phyloP scores from a whole-genome alignment of 1,140 invertebrate species.

The Drosophila orena region DNA sequence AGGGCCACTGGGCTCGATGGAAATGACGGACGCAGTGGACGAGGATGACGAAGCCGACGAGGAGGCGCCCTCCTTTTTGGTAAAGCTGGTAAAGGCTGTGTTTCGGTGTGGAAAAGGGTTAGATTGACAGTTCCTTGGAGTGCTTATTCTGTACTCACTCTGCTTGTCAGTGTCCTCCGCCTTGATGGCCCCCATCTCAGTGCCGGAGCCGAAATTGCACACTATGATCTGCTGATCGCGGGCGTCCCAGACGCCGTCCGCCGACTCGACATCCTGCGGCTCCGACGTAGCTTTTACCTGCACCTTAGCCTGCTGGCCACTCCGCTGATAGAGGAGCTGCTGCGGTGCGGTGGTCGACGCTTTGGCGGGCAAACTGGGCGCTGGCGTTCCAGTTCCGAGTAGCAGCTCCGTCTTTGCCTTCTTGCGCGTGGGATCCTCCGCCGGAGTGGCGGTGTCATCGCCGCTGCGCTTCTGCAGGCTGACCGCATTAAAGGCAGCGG shows the following conservation, averaged over 20 bases:
- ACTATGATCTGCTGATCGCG: constrained; percentile 69
- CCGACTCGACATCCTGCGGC: constrained; percentile 16
- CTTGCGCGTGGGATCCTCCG: constrained; percentile 62
- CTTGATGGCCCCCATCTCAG: constrained; percentile 65
- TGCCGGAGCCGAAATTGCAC: constrained; percentile 42
- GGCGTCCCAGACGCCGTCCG: constrained; percentile 42
- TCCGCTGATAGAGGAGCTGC: constrained; percentile 13
- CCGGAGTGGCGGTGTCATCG: constrained; percentile 35
- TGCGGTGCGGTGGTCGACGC: constrained; percentile 32
- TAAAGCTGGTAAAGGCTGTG: constrained; percentile 67
- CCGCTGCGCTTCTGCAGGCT: constrained; percentile 70
- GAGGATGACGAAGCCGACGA: constrained; percentile 63
- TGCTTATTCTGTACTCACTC: constrained; percentile 40
- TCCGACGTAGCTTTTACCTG: constrained; percentile 16
- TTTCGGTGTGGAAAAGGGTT: neutral
- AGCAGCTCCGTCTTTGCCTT: constrained; percentile 68
- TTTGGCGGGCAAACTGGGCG: constrained; percentile 68
- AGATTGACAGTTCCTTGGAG: neutral
- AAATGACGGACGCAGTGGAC: constrained; percentile 66
- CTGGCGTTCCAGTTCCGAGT: constrained; percentile 48
- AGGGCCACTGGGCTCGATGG: constrained; percentile 53
- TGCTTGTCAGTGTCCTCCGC: constrained; percentile 68
- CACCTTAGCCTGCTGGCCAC: constrained; percentile 20
- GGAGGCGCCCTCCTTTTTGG: constrained; percentile 65
- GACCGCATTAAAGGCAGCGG: constrained; percentile 55